Evolutionary conservation across 2,113 vertebrate species (phyloP).

Genomic region (Carollia perspicillata): DNA sequence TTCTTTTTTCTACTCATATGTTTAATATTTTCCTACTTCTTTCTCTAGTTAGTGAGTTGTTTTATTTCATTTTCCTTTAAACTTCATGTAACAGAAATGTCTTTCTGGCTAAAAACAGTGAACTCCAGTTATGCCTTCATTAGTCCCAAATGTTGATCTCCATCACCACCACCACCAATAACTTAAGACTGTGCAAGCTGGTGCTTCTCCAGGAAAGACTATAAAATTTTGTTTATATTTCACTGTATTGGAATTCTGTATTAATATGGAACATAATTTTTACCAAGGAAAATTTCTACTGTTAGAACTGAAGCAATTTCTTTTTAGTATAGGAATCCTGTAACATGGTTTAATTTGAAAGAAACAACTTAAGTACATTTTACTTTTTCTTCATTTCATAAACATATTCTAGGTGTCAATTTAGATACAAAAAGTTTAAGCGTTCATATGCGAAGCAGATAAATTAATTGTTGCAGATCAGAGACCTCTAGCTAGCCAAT

Average conservation of each 20-base stretch:
- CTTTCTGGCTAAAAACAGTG: background rate
- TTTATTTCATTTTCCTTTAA: background rate
- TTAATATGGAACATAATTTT: constrained; percentile 2
- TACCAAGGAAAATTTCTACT: background rate
- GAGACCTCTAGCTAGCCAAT: background rate
- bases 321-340: background rate
- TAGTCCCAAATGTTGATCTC: background rate
- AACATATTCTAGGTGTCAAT: background rate
- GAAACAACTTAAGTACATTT: background rate
- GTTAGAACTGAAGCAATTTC: background rate
- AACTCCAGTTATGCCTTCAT: background rate
- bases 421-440: background rate
- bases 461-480: background rate
- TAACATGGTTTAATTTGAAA: background rate
- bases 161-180: background rate
- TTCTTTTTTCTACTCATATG: background rate
- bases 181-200: background rate
- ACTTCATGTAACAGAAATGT: background rate
- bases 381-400: constrained; percentile 12
- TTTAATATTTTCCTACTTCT: background rate
- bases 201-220: background rate
- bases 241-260: background rate
- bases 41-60: background rate
- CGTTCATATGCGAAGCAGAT: background rate
- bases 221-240: background rate